These are phyloP conservation scores for Pristis pectinata DNA, from an alignment of 2,797 vertebrate species.

Conservation along the genomic window DNA sequence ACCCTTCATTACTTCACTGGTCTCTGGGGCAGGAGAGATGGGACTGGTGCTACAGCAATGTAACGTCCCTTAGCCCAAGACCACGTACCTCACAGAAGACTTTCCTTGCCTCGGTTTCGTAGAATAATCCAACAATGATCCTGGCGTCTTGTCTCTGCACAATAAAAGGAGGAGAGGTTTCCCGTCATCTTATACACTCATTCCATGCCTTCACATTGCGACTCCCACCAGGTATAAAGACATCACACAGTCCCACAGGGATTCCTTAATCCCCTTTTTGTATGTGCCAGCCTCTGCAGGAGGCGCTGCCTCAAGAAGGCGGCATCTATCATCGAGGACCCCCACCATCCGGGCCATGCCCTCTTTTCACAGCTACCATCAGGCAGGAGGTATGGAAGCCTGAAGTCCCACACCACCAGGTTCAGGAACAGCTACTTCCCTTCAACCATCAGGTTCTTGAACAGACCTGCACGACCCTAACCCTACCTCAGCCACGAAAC, in stretches of 20 bases:
- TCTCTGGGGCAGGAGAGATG: neutral
- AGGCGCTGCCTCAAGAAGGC: too few species aligned
- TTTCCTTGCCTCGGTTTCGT: constrained; percentile 88
- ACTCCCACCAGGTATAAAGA: neutral
- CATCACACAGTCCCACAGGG: neutral
- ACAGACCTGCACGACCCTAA: too few species aligned
- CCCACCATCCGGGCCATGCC: too few species aligned
- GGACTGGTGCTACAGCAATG: neutral
- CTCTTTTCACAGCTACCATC: too few species aligned
- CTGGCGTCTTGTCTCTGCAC: constrained; percentile 82
- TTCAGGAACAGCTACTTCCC: too few species aligned
- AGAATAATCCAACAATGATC: constrained; percentile 93
- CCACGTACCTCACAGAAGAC: constrained; percentile 84
- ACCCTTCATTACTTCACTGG: neutral
- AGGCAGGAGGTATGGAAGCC: too few species aligned
- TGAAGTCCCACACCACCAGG: too few species aligned
- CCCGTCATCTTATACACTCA: neutral
- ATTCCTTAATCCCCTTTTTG: neutral
- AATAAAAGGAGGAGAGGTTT: neutral
- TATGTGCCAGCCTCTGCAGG: too few species aligned
- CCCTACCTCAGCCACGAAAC: too few species aligned
- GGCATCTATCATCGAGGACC: too few species aligned
- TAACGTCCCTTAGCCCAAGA: neutral
- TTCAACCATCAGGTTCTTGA: too few species aligned
- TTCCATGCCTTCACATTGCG: neutral